Percentiles rank a stretch among this genome's conserved stretches.
Evolutionary conservation across 1,140 invertebrate genomes (phyloP).

Genomic region (Sipha flava): DNA sequence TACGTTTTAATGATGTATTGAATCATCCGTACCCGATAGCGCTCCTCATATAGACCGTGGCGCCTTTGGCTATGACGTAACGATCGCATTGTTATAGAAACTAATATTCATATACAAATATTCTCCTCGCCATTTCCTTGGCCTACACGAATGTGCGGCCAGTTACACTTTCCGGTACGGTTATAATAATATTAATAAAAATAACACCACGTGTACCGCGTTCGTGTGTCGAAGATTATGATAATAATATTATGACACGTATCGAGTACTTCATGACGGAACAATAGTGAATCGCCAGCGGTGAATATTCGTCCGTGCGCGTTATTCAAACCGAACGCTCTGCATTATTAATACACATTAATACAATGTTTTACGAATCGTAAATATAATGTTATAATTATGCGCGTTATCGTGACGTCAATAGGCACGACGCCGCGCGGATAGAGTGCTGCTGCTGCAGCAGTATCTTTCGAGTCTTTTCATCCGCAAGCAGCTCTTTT

Average conservation of each 20-base stretch:
- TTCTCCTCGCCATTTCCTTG: not conserved
- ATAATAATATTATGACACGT: too few relatives aligned
- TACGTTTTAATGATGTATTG: too few relatives aligned
- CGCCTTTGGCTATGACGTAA: not conserved
- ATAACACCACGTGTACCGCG: not conserved
- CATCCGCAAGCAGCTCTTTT: too few relatives aligned
- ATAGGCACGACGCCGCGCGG: too few relatives aligned
- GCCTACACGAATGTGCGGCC: too few relatives aligned
- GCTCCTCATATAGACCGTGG: too few relatives aligned
- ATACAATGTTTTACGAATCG: not conserved
- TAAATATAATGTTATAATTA: not conserved
- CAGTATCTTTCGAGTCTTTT: too few relatives aligned
- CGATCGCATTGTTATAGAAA: not conserved
- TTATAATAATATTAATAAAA: not conserved
- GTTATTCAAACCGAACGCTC: constrained; percentile 5
- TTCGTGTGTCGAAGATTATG: not conserved
- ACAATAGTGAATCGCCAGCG: not conserved
- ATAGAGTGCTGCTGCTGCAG: too few relatives aligned
- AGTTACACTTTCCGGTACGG: constrained; percentile 10
- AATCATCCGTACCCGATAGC: too few relatives aligned
- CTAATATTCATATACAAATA: too few relatives aligned
- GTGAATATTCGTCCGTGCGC: not conserved
- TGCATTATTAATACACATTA: constrained; percentile 15
- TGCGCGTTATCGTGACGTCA: not conserved
- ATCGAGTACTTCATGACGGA: not conserved